Conservation (phyloP, 1,140 invertebrate genomes). For the Drosophila kanapiae region DNA sequence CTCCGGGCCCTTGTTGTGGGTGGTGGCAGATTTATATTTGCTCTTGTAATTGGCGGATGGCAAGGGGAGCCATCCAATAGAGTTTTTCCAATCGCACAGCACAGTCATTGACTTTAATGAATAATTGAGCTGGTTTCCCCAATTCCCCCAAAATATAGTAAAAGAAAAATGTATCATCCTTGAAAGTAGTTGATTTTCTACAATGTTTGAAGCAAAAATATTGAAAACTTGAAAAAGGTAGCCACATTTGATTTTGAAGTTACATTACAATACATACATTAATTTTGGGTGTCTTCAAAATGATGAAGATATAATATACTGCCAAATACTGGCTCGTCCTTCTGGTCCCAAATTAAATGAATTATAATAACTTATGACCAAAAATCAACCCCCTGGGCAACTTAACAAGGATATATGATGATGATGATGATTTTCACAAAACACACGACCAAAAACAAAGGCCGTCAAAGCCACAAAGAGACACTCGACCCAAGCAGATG, state of each 20-base stretch:
- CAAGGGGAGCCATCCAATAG: conserved; percentile 35
- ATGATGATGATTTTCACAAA: conserved; percentile 55
- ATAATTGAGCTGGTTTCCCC: conserved; percentile 63
- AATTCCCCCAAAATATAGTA: conserved; percentile 32
- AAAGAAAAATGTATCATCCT: conserved; percentile 8
- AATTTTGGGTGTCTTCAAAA: conserved; percentile 5
- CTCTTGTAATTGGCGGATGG: conserved; percentile 73
- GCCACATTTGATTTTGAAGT: not conserved
- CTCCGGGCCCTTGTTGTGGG: conserved; percentile 27
- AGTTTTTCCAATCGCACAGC: conserved; percentile 22
- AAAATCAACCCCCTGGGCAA: conserved; percentile 64
- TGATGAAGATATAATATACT: conserved; percentile 65
- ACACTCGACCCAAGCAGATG: conserved; percentile 71
- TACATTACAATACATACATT: not conserved
- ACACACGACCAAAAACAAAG: conserved; percentile 56
- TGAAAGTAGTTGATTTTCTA: not conserved
- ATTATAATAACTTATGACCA: conserved; percentile 77
- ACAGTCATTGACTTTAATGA: conserved; percentile 76
- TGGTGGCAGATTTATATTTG: conserved; percentile 66
- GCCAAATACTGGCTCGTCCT: conserved; percentile 58
- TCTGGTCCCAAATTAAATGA: conserved; percentile 70
- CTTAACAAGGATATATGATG: conserved; percentile 82
- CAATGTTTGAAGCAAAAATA: no score
- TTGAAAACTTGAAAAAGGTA: not conserved
- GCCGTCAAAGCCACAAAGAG: conserved; percentile 80